Conservation (phyloP, 2,888 invertebrate species). For the Mantis religiosa region DNA sequence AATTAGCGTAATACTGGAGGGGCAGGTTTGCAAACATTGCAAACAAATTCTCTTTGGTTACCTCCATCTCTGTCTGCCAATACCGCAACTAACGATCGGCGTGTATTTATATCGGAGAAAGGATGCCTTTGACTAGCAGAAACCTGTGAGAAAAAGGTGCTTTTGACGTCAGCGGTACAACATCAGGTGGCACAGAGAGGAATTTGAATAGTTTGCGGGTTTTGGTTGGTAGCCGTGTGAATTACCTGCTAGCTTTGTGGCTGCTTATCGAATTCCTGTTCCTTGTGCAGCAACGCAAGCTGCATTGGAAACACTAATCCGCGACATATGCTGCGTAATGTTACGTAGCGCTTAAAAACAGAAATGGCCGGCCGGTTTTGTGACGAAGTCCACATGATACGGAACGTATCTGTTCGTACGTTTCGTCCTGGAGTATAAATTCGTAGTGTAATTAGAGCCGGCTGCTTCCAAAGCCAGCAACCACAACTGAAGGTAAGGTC, state of each 20-base stretch:
- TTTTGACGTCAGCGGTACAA: background rate
- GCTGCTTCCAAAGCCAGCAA: no score
- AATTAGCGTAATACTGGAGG: background rate
- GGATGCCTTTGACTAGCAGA: background rate
- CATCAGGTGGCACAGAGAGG: background rate
- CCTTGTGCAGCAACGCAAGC: background rate
- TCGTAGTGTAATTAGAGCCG: no score
- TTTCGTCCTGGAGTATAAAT: no score
- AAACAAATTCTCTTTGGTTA: background rate
- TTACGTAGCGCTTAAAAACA: background rate
- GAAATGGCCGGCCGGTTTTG: background rate
- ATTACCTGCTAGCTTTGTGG: background rate
- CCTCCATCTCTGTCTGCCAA: background rate
- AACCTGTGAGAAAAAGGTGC: background rate
- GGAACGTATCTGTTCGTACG: no score
- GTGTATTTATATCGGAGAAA: background rate
- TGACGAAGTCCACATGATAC: no score
- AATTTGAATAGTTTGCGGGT: background rate
- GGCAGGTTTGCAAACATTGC: background rate
- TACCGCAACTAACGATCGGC: background rate
- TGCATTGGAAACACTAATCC: background rate
- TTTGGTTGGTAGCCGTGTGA: background rate
- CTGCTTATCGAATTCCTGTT: background rate
- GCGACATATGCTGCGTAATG: background rate
- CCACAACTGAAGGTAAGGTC: no score